Evolutionary conservation across 2,888 invertebrate species (phyloP).

Genomic region (Mimas tiliae): DNA sequence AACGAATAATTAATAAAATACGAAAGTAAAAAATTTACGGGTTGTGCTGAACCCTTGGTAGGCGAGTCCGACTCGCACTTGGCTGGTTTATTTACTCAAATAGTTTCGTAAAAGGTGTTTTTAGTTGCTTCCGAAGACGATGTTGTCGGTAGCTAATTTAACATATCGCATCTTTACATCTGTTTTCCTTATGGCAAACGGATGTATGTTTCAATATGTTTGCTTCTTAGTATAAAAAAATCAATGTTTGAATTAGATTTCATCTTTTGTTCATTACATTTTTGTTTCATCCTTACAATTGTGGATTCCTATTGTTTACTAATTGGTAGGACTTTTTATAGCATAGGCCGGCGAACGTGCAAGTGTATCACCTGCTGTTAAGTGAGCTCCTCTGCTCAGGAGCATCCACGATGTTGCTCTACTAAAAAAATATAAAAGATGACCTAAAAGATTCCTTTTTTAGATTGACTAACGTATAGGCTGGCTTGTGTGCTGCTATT

Average conservation of each 20-base stretch:
- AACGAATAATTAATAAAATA: too few relatives aligned
- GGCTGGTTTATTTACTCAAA: not conserved
- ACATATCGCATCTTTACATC: slow-evolving; percentile 10
- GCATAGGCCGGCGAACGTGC: too few relatives aligned
- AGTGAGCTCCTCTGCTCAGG: too few relatives aligned
- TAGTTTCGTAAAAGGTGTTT: not conserved
- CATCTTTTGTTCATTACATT: not conserved
- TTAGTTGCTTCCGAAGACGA: slow-evolving; percentile 9
- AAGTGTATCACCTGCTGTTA: too few relatives aligned
- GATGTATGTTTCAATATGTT: not conserved
- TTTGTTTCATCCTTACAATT: not conserved
- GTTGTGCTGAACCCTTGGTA: too few relatives aligned
- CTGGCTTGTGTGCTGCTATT: not conserved
- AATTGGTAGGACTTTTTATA: too few relatives aligned
- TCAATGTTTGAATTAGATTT: not conserved
- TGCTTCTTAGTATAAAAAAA: not conserved
- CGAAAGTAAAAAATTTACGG: too few relatives aligned
- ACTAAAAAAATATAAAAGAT: too few relatives aligned
- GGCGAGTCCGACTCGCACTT: too few relatives aligned
- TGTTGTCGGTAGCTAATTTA: slow-evolving; percentile 4
- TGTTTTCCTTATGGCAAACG: slow-evolving; percentile 2
- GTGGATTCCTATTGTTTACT: not conserved
- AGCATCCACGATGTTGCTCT: too few relatives aligned
- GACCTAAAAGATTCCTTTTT: too few relatives aligned
- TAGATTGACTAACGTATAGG: too few relatives aligned